Percentiles rank a stretch among this genome's conserved stretches.
Evolutionary conservation across 2,888 invertebrate genomes (phyloP).

Genomic region (Elegia similella): DNA sequence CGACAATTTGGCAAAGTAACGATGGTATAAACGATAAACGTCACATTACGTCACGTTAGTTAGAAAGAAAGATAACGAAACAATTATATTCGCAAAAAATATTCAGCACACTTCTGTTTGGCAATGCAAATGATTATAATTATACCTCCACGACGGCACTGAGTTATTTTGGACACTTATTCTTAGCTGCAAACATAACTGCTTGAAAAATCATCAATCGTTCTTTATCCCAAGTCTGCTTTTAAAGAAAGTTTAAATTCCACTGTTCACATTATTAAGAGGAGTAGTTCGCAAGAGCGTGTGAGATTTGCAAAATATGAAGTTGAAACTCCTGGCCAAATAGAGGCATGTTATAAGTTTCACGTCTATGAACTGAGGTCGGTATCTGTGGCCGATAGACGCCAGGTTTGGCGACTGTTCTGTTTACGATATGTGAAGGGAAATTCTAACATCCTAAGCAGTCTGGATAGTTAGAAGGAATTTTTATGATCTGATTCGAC

Average conservation of each 20-base stretch:
- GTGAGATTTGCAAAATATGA: too few species aligned
- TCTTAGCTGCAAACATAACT: constrained; percentile 22
- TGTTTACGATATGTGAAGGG: too few species aligned
- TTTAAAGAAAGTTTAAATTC: not conserved
- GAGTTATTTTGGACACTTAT: constrained; percentile 42
- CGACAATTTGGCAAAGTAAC: not conserved
- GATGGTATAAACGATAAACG: not conserved
- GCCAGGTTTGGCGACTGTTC: too few species aligned
- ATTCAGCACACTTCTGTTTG: constrained; percentile 35
- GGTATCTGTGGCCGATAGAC: too few species aligned
- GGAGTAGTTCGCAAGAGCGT: too few species aligned
- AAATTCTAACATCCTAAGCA: too few species aligned
- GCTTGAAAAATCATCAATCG: not conserved
- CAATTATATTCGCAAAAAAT: constrained; percentile 28
- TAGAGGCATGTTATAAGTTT: too few species aligned
- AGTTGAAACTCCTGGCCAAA: too few species aligned
- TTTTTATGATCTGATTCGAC: too few species aligned
- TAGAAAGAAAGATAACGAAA: constrained; percentile 24
- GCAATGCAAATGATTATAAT: constrained; percentile 48
- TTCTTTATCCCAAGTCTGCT: not conserved
- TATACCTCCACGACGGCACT: constrained; percentile 37
- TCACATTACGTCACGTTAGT: constrained; percentile 19
- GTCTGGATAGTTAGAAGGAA: too few species aligned
- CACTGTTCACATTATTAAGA: not conserved
- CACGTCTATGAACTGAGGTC: too few species aligned